Evolutionary conservation across 2,888 invertebrate species (phyloP).

Genomic region (Sesia apiformis): DNA sequence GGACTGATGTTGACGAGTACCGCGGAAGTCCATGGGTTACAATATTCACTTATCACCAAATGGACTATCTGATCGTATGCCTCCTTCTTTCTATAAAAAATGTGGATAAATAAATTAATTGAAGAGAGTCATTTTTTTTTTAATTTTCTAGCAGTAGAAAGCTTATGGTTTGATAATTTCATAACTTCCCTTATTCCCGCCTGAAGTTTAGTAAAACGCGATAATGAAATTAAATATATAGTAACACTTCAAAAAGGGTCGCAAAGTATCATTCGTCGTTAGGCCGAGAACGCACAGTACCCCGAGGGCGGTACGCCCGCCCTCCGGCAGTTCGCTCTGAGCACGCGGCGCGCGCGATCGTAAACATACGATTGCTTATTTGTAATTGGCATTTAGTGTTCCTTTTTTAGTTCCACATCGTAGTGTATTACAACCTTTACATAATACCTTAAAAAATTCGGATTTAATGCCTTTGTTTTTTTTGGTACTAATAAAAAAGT

Average conservation of each 20-base stretch:
- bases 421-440: no score
- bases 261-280: slow-evolving; percentile 3
- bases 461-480: no score
- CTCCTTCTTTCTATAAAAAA: no score
- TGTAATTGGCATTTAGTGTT: no score
- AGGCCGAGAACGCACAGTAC: slow-evolving; percentile 30
- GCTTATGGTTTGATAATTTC: background rate
- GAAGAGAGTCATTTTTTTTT: background rate
- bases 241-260: background rate
- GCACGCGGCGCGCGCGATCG: slow-evolving; percentile 50
- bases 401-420: no score
- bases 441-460: no score
- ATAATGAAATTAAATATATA: background rate
- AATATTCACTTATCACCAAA: no score
- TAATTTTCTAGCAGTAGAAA: background rate
- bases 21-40: no score
- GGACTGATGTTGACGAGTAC: no score
- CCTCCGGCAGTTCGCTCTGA: slow-evolving; percentile 61
- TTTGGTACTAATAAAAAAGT: no score
- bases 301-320: slow-evolving; percentile 59
- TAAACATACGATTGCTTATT: slow-evolving; percentile 13
- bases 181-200: background rate
- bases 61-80: no score
- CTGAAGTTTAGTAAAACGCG: background rate
- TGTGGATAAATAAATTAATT: background rate